A percentile compares a stretch with the other conserved stretches of the same genome.
Conservation (phyloP, 2,888 invertebrate species). For the Unio pictorum region DNA sequence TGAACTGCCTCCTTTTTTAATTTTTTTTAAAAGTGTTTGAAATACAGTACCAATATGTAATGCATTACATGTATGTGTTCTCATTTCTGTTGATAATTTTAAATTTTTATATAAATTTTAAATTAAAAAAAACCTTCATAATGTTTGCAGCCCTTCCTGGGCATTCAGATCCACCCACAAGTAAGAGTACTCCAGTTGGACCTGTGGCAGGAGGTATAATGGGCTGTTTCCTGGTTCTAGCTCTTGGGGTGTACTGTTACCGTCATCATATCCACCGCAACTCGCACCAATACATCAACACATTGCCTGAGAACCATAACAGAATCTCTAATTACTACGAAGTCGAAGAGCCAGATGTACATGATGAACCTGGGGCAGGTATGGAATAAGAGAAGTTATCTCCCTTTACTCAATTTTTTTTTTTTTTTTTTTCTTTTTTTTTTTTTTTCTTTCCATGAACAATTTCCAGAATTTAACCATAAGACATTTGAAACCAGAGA, state of each 20-base stretch:
- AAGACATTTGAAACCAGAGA: too few relatives aligned
- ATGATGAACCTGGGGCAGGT: conserved; percentile 66
- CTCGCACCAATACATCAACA: conserved; percentile 67
- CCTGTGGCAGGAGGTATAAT: conserved; percentile 90
- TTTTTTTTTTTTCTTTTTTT: too few relatives aligned
- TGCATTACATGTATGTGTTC: neutral
- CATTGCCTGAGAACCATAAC: conserved; percentile 67
- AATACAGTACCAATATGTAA: too few relatives aligned
- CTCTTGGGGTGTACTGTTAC: conserved; percentile 85
- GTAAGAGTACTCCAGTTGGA: conserved; percentile 80
- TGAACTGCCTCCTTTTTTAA: too few relatives aligned
- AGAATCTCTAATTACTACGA: conserved; percentile 72
- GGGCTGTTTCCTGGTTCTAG: conserved; percentile 85
- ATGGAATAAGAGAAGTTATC: neutral
- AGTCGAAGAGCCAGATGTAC: conserved; percentile 67
- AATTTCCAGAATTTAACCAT: too few relatives aligned
- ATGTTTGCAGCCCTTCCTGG: conserved; percentile 41
- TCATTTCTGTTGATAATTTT: neutral
- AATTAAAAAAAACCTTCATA: neutral
- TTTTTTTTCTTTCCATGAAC: too few relatives aligned
- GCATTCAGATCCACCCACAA: conserved; percentile 42
- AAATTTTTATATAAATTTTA: neutral
- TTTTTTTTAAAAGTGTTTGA: too few relatives aligned
- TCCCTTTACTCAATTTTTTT: too few relatives aligned
- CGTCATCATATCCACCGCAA: conserved; percentile 75